Conservation (phyloP, 2,113 vertebrate genomes). For the Isichthys henryi region DNA sequence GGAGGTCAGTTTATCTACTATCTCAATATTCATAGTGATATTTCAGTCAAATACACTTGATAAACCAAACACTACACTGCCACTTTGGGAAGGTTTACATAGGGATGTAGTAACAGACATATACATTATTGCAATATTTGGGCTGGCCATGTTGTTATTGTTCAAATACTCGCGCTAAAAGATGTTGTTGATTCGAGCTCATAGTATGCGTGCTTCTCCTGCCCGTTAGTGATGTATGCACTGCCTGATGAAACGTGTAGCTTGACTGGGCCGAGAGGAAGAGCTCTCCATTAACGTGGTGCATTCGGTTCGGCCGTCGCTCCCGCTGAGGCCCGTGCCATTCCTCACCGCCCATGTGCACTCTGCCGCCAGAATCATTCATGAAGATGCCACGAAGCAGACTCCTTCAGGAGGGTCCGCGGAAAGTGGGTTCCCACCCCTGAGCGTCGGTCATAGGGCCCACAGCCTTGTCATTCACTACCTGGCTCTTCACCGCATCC, state of each 20-base stretch:
- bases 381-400: not conserved
- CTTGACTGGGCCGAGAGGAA: not conserved
- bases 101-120: not conserved
- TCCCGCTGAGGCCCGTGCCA: not conserved
- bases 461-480: not conserved
- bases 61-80: slow-evolving; percentile 4
- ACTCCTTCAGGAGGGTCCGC: not conserved
- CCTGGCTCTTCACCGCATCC: not conserved
- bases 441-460: not conserved
- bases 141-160: not conserved
- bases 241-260: not conserved
- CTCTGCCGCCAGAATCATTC: not conserved
- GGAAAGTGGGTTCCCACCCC: not conserved
- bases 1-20: not conserved
- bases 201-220: not conserved
- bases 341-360: not conserved
- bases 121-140: not conserved
- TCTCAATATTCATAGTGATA: not conserved
- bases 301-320: not conserved
- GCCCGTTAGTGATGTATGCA: not conserved
- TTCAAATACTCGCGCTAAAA: not conserved
- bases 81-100: not conserved
- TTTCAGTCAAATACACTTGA: not conserved
- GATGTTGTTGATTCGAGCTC: not conserved
- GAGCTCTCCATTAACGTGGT: not conserved